A percentile compares a stretch with the other conserved stretches of the same genome.
Conservation (phyloP, 2,888 invertebrate species). For the Lasiommata megera region DNA sequence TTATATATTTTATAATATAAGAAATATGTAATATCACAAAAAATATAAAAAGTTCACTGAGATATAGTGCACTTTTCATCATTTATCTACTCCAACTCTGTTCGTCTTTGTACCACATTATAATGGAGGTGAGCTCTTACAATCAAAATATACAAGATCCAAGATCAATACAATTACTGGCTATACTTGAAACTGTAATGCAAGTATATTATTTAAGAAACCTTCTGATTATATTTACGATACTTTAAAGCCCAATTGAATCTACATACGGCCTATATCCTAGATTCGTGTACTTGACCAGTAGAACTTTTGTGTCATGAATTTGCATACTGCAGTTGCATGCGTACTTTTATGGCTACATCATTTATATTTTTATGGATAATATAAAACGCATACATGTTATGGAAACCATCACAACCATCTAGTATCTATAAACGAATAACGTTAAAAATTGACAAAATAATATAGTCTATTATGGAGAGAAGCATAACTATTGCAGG, state of each 20-base stretch:
- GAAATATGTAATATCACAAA: too few species aligned
- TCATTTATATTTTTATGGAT: constrained; percentile 4
- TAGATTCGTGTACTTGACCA: constrained; percentile 26
- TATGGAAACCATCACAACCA: background rate
- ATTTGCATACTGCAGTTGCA: constrained; percentile 8
- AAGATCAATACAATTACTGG: too few species aligned
- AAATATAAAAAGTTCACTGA: too few species aligned
- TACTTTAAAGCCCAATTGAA: constrained; percentile 12
- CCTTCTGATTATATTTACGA: background rate
- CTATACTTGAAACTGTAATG: too few species aligned
- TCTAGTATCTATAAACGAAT: background rate
- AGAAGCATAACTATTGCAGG: background rate
- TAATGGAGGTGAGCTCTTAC: too few species aligned
- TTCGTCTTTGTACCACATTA: too few species aligned
- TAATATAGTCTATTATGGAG: background rate
- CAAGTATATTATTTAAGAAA: too few species aligned
- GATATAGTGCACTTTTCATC: too few species aligned
- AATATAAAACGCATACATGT: background rate
- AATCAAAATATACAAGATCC: too few species aligned
- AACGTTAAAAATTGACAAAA: background rate
- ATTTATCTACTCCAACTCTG: too few species aligned
- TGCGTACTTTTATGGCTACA: background rate
- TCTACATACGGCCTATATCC: constrained; percentile 20
- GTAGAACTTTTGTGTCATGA: background rate
- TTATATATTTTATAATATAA: too few species aligned